phyloP scores from a whole-genome alignment of 2,113 vertebrate genomes.

The Oreochromis spilurus region DNA sequence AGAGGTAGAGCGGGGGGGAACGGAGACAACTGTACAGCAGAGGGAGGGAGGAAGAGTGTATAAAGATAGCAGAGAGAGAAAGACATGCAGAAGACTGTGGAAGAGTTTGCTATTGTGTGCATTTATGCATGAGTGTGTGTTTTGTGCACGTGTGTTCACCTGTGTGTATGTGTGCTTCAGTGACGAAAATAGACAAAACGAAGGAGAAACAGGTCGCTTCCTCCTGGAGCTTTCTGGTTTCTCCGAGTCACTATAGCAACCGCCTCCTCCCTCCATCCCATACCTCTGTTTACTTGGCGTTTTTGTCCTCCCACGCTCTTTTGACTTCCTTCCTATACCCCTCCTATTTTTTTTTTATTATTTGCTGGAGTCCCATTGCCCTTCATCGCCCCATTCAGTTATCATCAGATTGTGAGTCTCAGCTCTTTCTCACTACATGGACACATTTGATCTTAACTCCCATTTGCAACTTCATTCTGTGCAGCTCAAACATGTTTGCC shows the following conservation, averaged over 20 bases:
- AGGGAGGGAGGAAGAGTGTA: slow-evolving; percentile 1
- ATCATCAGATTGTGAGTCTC: neutral
- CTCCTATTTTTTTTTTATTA: neutral
- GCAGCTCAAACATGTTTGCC: neutral
- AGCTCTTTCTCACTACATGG: neutral
- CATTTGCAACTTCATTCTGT: neutral
- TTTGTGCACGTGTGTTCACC: neutral
- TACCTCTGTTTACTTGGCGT: slow-evolving; percentile 50
- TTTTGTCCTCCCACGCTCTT: slow-evolving; percentile 30
- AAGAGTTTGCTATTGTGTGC: neutral
- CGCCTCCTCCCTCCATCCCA: slow-evolving; percentile 40
- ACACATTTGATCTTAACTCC: neutral
- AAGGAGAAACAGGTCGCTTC: slow-evolving; percentile 63
- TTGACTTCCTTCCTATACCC: neutral
- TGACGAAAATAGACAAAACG: slow-evolving; percentile 55
- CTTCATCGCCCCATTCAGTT: neutral
- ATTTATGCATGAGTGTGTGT: neutral
- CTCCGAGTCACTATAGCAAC: slow-evolving; percentile 63
- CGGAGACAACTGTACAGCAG: neutral
- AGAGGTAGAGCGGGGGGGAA: neutral
- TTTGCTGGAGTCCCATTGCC: slow-evolving; percentile 1
- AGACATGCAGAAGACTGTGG: slow-evolving; percentile 3
- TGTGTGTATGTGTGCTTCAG: slow-evolving; percentile 9
- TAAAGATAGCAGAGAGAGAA: slow-evolving; percentile 49
- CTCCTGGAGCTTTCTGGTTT: slow-evolving; percentile 44